These are phyloP conservation scores for Morpho deidamia DNA, from an alignment of 2,888 invertebrate species.

Conservation along the genomic window DNA sequence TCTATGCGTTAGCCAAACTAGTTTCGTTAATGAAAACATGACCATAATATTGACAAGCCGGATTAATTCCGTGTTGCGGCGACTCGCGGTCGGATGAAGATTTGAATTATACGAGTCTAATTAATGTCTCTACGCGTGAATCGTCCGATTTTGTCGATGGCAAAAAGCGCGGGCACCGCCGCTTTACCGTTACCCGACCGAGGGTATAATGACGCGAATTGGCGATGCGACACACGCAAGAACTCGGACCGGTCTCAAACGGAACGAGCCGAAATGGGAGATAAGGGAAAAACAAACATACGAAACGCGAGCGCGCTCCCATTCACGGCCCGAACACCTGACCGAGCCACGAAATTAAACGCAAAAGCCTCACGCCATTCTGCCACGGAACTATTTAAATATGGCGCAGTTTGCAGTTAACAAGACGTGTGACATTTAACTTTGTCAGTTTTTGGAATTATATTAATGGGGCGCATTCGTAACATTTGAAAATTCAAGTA, in stretches of 20 bases:
- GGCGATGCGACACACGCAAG: conserved; percentile 60
- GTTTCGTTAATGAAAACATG: conserved; percentile 55
- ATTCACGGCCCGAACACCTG: conserved; percentile 56
- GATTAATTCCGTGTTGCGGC: conserved; percentile 49
- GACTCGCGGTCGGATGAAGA: conserved; percentile 41
- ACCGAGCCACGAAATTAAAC: conserved; percentile 19
- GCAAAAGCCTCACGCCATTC: conserved; percentile 50
- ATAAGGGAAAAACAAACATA: conserved; percentile 57
- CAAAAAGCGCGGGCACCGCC: conserved; percentile 54
- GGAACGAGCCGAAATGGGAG: conserved; percentile 53
- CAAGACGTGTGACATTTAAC: conserved; percentile 1
- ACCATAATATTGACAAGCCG: conserved; percentile 60
- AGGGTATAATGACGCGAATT: conserved; percentile 55
- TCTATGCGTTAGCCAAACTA: conserved; percentile 62
- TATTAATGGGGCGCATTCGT: conserved; percentile 1
- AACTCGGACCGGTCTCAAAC: conserved; percentile 52
- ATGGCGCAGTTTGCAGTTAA: conserved; percentile 5
- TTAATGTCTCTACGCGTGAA: conserved; percentile 57
- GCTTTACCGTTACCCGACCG: conserved; percentile 54
- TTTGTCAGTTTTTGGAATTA: conserved; percentile 1
- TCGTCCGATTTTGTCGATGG: conserved; percentile 52
- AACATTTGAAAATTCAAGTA: conserved; percentile 4
- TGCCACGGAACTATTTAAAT: conserved; percentile 6
- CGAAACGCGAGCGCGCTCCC: conserved; percentile 46
- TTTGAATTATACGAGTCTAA: conserved; percentile 61